Percentiles rank a stretch among this genome's conserved stretches.
These are phyloP conservation scores for Orthonevra nobilis DNA, from an alignment of 2,888 invertebrate species.

Conservation along the genomic window DNA sequence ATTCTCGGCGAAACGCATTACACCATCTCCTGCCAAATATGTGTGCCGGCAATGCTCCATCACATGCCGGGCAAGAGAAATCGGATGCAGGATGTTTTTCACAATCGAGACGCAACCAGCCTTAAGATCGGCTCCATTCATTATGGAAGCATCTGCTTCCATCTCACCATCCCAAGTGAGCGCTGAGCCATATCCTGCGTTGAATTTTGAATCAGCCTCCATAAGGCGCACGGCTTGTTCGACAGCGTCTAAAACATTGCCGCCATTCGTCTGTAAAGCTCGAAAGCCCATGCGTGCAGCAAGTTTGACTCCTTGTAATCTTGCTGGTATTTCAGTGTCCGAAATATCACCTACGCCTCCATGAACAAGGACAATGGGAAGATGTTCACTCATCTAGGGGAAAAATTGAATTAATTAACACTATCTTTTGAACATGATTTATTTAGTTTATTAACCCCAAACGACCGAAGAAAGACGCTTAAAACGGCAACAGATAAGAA, in stretches of 20 bases:
- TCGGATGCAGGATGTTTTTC: constrained; percentile 88
- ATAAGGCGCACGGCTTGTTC: constrained; percentile 88
- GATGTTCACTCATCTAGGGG: neutral
- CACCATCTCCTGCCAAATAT: constrained; percentile 87
- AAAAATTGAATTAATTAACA: no score
- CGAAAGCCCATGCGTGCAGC: constrained; percentile 84
- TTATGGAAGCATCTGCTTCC: constrained; percentile 92
- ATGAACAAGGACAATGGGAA: constrained; percentile 87
- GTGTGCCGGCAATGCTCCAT: constrained; percentile 88
- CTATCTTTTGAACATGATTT: no score
- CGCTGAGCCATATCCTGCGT: constrained; percentile 91
- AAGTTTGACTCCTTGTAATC: constrained; percentile 84
- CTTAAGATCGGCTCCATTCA: constrained; percentile 86
- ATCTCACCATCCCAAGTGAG: constrained; percentile 88
- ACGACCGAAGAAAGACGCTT: no score
- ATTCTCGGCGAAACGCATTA: constrained; percentile 84
- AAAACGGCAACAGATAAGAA: no score
- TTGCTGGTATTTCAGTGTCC: constrained; percentile 82
- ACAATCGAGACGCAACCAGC: constrained; percentile 88
- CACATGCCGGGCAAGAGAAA: constrained; percentile 87
- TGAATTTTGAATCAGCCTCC: constrained; percentile 89
- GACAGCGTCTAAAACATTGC: constrained; percentile 86
- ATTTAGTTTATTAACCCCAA: no score
- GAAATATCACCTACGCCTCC: constrained; percentile 90
- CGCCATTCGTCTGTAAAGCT: constrained; percentile 81